Evolutionary conservation across 2,113 vertebrate species (phyloP).

Genomic region (Campylomormyrus numenius): DNA sequence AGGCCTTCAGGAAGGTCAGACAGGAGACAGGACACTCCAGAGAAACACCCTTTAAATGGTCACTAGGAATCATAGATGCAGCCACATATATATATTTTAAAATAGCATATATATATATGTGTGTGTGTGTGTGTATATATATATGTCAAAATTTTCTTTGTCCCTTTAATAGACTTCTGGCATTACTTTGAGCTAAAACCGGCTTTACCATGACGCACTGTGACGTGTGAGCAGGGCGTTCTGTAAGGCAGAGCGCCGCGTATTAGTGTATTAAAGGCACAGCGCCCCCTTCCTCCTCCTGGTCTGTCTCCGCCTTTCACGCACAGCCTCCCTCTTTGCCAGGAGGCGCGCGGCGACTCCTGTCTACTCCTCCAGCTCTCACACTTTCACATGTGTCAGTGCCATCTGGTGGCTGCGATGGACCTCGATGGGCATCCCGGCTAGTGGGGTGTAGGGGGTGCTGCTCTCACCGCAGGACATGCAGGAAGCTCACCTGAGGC

Average conservation of each 20-base stretch:
- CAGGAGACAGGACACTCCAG: neutral
- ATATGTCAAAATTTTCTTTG: neutral
- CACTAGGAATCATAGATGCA: neutral
- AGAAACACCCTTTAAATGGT: neutral
- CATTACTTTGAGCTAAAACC: neutral
- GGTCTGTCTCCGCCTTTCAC: neutral
- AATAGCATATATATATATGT: neutral
- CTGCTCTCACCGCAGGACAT: neutral
- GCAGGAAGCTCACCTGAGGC: neutral
- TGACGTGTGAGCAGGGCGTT: neutral
- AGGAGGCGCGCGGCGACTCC: neutral
- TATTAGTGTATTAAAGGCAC: neutral
- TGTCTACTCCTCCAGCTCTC: neutral
- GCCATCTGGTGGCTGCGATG: conserved; percentile 21
- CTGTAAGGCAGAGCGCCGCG: neutral
- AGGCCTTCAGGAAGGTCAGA: neutral
- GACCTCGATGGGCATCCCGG: neutral
- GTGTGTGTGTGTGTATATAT: neutral
- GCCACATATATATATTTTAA: neutral
- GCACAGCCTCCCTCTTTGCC: neutral
- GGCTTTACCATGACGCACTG: neutral
- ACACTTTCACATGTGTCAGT: conserved; percentile 9
- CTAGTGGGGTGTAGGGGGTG: neutral
- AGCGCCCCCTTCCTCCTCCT: neutral
- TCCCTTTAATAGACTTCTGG: neutral